Conservation (phyloP, 2,888 invertebrate genomes). For the Clunio marinus region DNA sequence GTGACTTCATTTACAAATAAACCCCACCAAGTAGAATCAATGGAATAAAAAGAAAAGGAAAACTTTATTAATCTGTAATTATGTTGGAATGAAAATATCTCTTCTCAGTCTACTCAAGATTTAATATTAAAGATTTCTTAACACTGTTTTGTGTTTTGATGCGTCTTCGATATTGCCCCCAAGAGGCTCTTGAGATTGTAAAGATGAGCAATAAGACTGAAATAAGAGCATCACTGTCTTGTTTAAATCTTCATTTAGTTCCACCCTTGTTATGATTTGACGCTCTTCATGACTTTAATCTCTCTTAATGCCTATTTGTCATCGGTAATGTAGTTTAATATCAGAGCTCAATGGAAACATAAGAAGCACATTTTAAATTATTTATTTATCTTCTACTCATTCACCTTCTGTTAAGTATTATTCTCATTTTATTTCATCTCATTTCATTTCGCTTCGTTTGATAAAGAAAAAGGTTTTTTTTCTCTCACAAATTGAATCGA, state of each 20-base stretch:
- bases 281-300: not conserved
- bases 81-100: not conserved
- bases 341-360: not conserved
- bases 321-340: constrained; percentile 8
- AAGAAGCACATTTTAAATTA: too few species aligned
- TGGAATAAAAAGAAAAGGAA: too few species aligned
- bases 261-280: constrained; percentile 9
- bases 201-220: constrained; percentile 14
- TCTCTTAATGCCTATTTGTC: constrained; percentile 18
- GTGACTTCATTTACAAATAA: too few species aligned
- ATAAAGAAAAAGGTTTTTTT: too few species aligned
- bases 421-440: not conserved
- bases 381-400: too few species aligned
- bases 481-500: constrained; percentile 29
- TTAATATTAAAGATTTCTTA: not conserved
- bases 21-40: too few species aligned
- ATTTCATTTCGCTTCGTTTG: too few species aligned
- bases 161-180: not conserved
- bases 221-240: constrained; percentile 13
- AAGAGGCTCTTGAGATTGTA: constrained; percentile 6
- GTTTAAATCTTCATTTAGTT: constrained; percentile 5
- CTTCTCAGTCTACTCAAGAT: not conserved
- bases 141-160: too few species aligned
- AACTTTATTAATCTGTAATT: constrained; percentile 17
- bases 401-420: not conserved